phyloP scores from a whole-genome alignment of 2,888 invertebrate genomes.

The Caenorhabditis sinica region DNA sequence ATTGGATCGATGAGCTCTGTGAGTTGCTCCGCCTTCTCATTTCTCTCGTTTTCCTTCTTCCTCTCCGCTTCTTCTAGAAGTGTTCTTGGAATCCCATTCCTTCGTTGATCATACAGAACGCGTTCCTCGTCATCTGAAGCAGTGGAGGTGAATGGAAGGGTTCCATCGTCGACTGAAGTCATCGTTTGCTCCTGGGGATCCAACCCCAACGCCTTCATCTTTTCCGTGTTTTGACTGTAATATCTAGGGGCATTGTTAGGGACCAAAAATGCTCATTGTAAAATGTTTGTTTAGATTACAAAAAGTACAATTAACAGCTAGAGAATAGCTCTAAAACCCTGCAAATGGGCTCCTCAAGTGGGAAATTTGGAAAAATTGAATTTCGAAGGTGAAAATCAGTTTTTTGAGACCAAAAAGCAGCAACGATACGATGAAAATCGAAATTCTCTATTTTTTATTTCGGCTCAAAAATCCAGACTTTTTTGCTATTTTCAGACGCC shows the following conservation, averaged over 20 bases:
- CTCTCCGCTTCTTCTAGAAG: conserved; percentile 68
- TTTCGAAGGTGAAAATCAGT: too few species aligned
- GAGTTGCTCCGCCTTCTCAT: conserved; percentile 63
- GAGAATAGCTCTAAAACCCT: too few species aligned
- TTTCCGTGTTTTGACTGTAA: conserved; percentile 70
- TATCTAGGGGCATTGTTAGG: neutral
- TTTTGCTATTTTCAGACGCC: too few species aligned
- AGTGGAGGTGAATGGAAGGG: conserved; percentile 64
- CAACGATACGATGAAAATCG: neutral
- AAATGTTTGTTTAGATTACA: too few species aligned
- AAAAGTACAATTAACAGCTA: too few species aligned
- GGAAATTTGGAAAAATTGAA: too few species aligned
- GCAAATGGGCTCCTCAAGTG: too few species aligned
- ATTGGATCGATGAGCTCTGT: conserved; percentile 67
- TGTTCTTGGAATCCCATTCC: conserved; percentile 71
- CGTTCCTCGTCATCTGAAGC: conserved; percentile 73
- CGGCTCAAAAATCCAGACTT: too few species aligned
- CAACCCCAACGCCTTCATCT: conserved; percentile 63
- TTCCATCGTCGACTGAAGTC: conserved; percentile 72
- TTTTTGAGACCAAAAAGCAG: too few species aligned
- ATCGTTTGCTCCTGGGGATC: conserved; percentile 68
- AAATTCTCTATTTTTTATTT: neutral
- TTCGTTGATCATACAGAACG: conserved; percentile 72
- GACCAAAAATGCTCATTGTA: too few species aligned
- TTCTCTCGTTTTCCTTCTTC: conserved; percentile 69